phyloP scores from a whole-genome alignment of 2,113 vertebrate genomes.

The Ondatra zibethicus region DNA sequence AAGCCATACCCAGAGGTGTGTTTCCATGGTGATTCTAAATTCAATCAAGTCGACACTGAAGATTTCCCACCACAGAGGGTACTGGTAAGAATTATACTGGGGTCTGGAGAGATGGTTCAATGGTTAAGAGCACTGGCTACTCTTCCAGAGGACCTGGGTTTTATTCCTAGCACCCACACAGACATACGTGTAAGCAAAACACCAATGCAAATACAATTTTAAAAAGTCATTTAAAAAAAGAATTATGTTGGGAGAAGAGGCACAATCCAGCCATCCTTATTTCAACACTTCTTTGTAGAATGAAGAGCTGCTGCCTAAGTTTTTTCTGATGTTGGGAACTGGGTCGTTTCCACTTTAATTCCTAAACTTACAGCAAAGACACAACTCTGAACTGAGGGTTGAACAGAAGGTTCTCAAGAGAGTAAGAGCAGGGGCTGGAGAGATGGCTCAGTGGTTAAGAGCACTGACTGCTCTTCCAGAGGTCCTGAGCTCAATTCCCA shows the following conservation, averaged over 20 bases:
- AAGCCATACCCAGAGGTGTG: not conserved
- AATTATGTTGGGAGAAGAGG: not conserved
- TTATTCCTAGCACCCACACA: not conserved
- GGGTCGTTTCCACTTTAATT: not conserved
- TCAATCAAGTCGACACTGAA: not conserved
- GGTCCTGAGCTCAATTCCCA: too few species aligned
- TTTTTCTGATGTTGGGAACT: not conserved
- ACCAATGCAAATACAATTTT: too few species aligned
- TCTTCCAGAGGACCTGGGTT: not conserved
- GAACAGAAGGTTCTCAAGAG: not conserved
- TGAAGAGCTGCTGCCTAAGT: not conserved
- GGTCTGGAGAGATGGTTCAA: not conserved
- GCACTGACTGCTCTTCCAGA: too few species aligned
- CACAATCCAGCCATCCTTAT: not conserved
- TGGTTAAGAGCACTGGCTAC: not conserved
- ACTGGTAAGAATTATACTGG: not conserved
- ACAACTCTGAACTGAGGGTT: not conserved
- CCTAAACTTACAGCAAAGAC: not conserved
- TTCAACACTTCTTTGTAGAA: constrained; percentile 12
- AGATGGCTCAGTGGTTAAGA: too few species aligned
- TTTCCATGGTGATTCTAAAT: not conserved
- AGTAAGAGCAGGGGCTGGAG: not conserved
- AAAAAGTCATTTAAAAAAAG: not conserved
- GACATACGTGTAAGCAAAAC: not conserved
- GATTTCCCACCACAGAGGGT: not conserved